Evolutionary conservation across 2,113 vertebrate genomes (phyloP), one percentile per base, ranked within the genome.

Genomic region (Gasterosteus aculeatus): DNA sequence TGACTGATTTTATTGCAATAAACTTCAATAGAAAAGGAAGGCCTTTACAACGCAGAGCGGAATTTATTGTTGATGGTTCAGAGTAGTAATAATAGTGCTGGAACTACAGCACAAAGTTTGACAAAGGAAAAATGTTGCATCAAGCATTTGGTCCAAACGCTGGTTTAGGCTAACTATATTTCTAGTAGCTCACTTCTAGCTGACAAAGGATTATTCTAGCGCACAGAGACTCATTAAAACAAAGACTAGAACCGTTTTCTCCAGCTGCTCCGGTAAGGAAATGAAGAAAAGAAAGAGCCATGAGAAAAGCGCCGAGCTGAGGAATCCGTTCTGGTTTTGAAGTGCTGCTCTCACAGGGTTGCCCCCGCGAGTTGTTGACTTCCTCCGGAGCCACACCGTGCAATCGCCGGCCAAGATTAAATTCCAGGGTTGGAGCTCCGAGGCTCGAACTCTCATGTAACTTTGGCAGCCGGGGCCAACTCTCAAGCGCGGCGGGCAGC

Each of bases 381-480:
- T 87, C 81, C 87, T 91, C 81, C 53, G 49, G 70, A 82, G 65
- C 74, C 53, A 61, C 58, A 75, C 62, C 39, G 7, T 54, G 84
- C 78, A 75, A 79, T 83, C 67, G 39, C 61, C 84, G 59, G 81
- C 65, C 44, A 6, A 88, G 80, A 90, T 86, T 76, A 87, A 76
- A 82, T 86, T 87, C 79, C 80, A 69, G 61, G 22, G 74, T 85
- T 75, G 82, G 63, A 77, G 77, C 73, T 79, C 65, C 41, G 4
- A 82, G 66, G 71, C 57, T 51, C 80, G 74, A 82, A 69, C 81
- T 83, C 76, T 59, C 84, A 42, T 88, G 87, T 90, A 85, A 88
- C 85, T 77, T 69, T 69, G 86, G 79, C 74, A 84, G 81, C 87
- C 66, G 2, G 41, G 82, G 84, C 75, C 68, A 82, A 68, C 35